phyloP scores from a whole-genome alignment of 2,113 vertebrate species.

The Thermophis baileyi region DNA sequence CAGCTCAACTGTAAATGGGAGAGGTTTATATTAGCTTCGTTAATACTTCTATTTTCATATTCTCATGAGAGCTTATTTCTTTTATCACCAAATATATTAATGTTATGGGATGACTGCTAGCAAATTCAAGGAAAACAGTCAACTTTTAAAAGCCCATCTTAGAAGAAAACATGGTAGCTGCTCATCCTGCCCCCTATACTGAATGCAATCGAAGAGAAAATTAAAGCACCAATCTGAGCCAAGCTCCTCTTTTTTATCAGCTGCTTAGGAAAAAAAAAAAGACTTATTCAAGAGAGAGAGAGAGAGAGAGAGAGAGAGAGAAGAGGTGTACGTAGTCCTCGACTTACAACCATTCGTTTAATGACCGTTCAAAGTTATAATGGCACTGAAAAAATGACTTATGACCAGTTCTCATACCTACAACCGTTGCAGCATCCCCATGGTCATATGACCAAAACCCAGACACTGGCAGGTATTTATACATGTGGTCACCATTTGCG shows the following conservation, averaged over 20 bases:
- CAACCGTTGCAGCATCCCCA: not conserved
- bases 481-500: not conserved
- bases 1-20: slow-evolving; percentile 78
- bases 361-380: not conserved
- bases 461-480: not conserved
- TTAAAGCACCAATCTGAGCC: not conserved
- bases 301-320: not conserved
- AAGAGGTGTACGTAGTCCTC: not conserved
- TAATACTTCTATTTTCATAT: not conserved
- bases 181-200: not conserved
- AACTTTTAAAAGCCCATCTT: not conserved
- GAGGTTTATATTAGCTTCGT: not conserved
- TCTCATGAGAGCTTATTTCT: slow-evolving; percentile 3
- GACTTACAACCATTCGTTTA: not conserved
- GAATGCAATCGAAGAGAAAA: not conserved
- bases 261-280: not conserved
- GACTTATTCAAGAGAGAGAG: not conserved
- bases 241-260: not conserved
- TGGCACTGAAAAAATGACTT: not conserved
- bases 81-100: not conserved
- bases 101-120: not conserved
- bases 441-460: not conserved
- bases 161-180: not conserved
- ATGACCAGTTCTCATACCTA: not conserved
- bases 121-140: not conserved